These are phyloP conservation scores for Cyphomyrmex costatus DNA, from an alignment of 1,140 invertebrate genomes.

Conservation along the genomic window DNA sequence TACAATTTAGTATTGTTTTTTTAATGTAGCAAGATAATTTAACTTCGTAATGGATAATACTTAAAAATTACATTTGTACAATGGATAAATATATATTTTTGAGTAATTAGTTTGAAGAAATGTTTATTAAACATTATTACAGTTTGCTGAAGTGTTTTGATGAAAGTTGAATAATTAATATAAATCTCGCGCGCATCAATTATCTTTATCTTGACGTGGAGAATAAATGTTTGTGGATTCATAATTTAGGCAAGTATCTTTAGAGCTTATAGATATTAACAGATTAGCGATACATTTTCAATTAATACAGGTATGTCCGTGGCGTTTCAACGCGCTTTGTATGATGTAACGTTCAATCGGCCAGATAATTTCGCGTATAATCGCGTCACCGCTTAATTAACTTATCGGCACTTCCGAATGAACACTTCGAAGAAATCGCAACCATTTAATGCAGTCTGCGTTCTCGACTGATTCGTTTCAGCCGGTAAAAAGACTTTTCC, in stretches of 20 bases:
- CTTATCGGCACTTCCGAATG: constrained; percentile 35
- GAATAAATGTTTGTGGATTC: background rate
- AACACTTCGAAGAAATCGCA: constrained; percentile 48
- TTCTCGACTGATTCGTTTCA: constrained; percentile 49
- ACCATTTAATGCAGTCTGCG: constrained; percentile 53
- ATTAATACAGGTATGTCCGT: constrained; percentile 17
- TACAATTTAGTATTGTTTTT: too few species aligned
- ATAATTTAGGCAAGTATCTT: background rate
- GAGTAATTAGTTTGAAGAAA: background rate
- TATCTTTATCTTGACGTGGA: background rate
- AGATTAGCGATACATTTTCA: background rate
- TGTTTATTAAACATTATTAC: background rate
- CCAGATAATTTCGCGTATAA: constrained; percentile 36
- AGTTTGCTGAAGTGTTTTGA: background rate
- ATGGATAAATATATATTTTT: background rate
- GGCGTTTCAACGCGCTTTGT: background rate
- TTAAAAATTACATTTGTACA: background rate
- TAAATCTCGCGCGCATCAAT: background rate
- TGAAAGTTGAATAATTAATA: background rate
- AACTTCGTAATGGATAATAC: too few species aligned
- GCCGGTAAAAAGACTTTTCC: constrained; percentile 37
- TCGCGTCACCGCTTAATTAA: constrained; percentile 29
- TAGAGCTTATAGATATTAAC: background rate
- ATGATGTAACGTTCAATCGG: constrained; percentile 36
- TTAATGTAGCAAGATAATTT: too few species aligned